Conservation (phyloP, 2,888 invertebrate species). For the Anarsia innoxiella region DNA sequence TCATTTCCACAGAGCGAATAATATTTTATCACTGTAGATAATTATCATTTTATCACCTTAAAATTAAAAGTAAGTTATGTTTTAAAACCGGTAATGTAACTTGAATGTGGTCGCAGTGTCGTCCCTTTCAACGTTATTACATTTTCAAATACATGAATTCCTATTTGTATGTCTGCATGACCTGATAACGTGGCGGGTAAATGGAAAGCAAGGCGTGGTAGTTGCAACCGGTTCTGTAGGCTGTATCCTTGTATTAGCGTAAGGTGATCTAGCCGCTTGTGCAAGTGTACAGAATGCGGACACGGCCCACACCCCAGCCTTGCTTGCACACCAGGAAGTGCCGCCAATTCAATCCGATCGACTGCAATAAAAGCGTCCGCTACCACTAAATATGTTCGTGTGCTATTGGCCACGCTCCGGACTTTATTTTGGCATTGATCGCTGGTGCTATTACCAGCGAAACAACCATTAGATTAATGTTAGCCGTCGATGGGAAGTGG, state of each 20-base stretch:
- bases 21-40: too few species aligned
- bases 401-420: slow-evolving; percentile 10
- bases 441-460: too few species aligned
- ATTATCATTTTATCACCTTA: too few species aligned
- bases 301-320: slow-evolving; percentile 52
- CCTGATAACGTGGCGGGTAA: slow-evolving; percentile 46
- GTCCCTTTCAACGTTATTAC: too few species aligned
- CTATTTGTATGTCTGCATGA: too few species aligned
- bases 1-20: too few species aligned
- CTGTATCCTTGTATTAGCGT: slow-evolving; percentile 57
- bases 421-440: too few species aligned
- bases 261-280: slow-evolving; percentile 66
- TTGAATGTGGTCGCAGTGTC: too few species aligned
- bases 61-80: too few species aligned
- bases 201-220: slow-evolving; percentile 68
- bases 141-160: too few species aligned
- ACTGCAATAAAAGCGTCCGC: slow-evolving; percentile 13
- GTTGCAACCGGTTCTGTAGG: slow-evolving; percentile 47
- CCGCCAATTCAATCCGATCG: slow-evolving; percentile 26
- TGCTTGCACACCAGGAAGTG: slow-evolving; percentile 58
- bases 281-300: slow-evolving; percentile 65
- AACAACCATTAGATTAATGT: too few species aligned
- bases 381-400: slow-evolving; percentile 7
- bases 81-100: too few species aligned
- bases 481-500: slow-evolving; percentile 9